These are phyloP conservation scores for Coleophora deauratella DNA, from an alignment of 2,888 invertebrate species.

Conservation along the genomic window DNA sequence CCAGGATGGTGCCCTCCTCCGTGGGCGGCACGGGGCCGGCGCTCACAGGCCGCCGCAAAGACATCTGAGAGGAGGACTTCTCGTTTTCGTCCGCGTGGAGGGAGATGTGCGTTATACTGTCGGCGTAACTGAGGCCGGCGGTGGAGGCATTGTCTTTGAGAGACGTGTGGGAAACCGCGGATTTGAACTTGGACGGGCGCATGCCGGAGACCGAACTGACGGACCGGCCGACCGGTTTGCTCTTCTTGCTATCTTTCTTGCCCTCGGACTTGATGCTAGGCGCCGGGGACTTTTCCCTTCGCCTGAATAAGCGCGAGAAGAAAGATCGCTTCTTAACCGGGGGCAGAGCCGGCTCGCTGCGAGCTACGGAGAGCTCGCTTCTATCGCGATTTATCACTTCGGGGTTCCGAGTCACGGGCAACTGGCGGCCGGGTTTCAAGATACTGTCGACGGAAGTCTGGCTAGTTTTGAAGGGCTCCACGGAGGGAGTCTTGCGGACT, in stretches of 20 bases:
- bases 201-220: slow-evolving; percentile 76
- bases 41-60: slow-evolving; percentile 38
- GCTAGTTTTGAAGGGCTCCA: slow-evolving; percentile 52
- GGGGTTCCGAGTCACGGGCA: slow-evolving; percentile 41
- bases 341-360: slow-evolving; percentile 59
- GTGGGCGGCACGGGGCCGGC: slow-evolving; percentile 59
- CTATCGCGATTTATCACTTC: slow-evolving; percentile 26
- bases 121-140: slow-evolving; percentile 63
- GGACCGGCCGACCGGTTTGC: slow-evolving; percentile 72
- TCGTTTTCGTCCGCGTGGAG: slow-evolving; percentile 73
- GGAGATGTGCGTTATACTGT: slow-evolving; percentile 78
- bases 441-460: slow-evolving; percentile 59
- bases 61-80: slow-evolving; percentile 45
- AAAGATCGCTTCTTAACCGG: slow-evolving; percentile 65
- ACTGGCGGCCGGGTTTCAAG: slow-evolving; percentile 47
- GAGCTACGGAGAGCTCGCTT: slow-evolving; percentile 37
- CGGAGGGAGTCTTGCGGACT: slow-evolving; percentile 68
- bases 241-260: slow-evolving; percentile 33
- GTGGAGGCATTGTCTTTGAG: slow-evolving; percentile 56
- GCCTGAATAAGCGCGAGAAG: slow-evolving; percentile 59
- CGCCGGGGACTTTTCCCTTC: slow-evolving; percentile 61
- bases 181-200: slow-evolving; percentile 64
- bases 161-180: slow-evolving; percentile 56
- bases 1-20: slow-evolving; percentile 73
- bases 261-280: slow-evolving; percentile 53